phyloP scores from a whole-genome alignment of 2,113 vertebrate genomes.

The Elachura formosa region DNA sequence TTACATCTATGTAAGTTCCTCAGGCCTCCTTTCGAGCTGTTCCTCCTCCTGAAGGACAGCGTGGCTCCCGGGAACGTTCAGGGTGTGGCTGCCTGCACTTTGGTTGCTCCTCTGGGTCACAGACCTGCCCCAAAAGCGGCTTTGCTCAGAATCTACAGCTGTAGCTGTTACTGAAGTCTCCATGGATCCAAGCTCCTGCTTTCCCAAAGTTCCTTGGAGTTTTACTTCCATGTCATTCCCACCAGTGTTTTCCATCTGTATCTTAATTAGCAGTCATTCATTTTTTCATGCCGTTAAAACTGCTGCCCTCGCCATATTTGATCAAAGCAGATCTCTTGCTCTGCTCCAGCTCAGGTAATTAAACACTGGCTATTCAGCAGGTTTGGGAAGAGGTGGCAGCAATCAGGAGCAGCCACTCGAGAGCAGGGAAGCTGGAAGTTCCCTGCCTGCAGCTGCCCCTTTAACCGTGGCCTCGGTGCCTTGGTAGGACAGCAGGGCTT shows the following conservation, averaged over 20 bases:
- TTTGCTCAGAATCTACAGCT: fast-evolving
- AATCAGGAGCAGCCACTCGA: not conserved
- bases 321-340: not conserved
- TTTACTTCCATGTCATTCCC: not conserved
- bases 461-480: not conserved
- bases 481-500: not conserved
- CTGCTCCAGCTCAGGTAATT: not conserved
- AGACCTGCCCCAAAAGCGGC: not conserved
- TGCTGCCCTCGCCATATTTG: not conserved
- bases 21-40: no score
- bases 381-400: not conserved
- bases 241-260: not conserved
- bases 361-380: not conserved
- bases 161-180: not conserved
- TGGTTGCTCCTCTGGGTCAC: not conserved
- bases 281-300: not conserved
- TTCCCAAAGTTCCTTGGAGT: not conserved
- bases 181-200: fast-evolving
- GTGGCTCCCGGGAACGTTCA: no score
- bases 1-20: constrained; percentile 93
- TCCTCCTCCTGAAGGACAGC: no score
- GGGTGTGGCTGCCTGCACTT: no score
- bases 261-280: fast-evolving
- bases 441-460: not conserved
- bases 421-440: not conserved